Conservation (phyloP, 2,113 vertebrate genomes). For the Lophotis ruficrista region DNA sequence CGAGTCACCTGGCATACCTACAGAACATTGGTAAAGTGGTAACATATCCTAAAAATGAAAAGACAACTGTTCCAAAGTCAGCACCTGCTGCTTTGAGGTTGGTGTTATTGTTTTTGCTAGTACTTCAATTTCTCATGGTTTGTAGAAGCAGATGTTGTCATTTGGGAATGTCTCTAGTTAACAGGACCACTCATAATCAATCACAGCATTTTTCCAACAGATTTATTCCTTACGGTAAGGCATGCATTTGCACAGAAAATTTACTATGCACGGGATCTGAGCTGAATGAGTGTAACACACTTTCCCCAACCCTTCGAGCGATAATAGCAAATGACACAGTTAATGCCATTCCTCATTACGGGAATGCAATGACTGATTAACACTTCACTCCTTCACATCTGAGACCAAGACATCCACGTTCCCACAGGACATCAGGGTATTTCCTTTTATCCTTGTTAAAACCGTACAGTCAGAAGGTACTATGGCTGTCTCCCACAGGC, state of each 20-base stretch:
- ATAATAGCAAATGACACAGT: constrained; percentile 9
- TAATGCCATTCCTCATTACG: constrained; percentile 20
- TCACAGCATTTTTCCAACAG: constrained; percentile 54
- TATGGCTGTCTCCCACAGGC: neutral
- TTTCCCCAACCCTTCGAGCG: neutral
- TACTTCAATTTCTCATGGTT: constrained; percentile 63
- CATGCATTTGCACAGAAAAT: constrained; percentile 31
- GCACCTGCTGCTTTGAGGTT: constrained; percentile 58
- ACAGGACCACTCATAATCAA: constrained; percentile 48
- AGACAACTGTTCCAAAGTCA: constrained; percentile 60
- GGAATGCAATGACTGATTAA: constrained; percentile 9
- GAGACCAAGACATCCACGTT: constrained; percentile 5
- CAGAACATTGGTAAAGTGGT: neutral
- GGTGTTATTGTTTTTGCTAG: constrained; percentile 47
- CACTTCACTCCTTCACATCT: constrained; percentile 26
- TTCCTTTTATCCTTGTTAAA: neutral
- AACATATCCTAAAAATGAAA: constrained; percentile 20
- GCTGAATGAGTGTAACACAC: neutral
- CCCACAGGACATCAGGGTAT: neutral
- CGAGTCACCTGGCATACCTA: neutral
- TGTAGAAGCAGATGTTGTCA: constrained; percentile 54
- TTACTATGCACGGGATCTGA: neutral
- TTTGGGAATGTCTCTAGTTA: constrained; percentile 65
- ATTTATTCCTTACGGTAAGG: constrained; percentile 53
- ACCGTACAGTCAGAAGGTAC: neutral